Evolutionary conservation across 2,113 vertebrate genomes (phyloP).

Genomic region (Herpetotheres cachinnans): DNA sequence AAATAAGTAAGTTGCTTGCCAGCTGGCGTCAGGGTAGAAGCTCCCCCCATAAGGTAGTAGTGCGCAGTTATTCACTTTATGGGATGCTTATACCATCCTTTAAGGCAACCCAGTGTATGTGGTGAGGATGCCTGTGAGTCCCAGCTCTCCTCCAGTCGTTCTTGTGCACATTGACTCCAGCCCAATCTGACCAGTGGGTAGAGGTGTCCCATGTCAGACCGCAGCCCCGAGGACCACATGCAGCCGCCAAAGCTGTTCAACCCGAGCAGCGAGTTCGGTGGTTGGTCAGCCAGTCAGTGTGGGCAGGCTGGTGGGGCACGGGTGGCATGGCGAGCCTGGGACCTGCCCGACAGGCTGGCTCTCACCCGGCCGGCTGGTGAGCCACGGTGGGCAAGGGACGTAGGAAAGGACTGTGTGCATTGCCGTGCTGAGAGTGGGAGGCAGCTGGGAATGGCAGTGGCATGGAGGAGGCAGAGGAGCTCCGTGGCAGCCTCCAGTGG

Average conservation of each 20-base stretch:
- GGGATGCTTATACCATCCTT: not conserved
- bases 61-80: not conserved
- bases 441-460: not conserved
- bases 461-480: not conserved
- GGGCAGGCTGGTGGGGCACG: not conserved
- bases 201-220: not conserved
- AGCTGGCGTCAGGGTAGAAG: not conserved
- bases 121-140: not conserved
- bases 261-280: accelerated
- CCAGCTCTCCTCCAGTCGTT: not conserved
- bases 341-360: not conserved
- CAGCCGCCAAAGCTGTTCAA: not conserved
- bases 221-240: not conserved
- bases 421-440: not conserved
- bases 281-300: not conserved
- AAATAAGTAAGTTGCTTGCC: not conserved
- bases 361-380: not conserved
- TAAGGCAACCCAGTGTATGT: not conserved
- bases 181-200: not conserved
- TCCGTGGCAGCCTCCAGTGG: not conserved
- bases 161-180: not conserved
- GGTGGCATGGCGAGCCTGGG: not conserved
- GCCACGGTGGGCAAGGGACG: not conserved
- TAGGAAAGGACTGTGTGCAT: not conserved
- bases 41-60: not conserved